phyloP scores from a whole-genome alignment of 2,888 invertebrate species.

The Yponomeuta sedellus region DNA sequence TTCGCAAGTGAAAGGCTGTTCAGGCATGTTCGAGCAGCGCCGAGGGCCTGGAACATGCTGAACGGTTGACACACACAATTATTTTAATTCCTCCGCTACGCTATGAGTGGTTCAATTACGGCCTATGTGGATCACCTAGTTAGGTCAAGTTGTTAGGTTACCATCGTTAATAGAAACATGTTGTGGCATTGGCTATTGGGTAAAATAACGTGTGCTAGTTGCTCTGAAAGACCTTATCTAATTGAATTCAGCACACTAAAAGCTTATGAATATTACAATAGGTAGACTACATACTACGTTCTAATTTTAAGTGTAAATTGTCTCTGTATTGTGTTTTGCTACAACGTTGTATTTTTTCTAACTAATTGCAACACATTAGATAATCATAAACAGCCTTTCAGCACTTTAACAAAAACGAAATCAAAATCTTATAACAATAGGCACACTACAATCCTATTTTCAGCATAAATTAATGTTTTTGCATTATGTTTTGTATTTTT shows the following conservation, averaged over 20 bases:
- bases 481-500: conserved; percentile 23
- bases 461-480: conserved; percentile 34
- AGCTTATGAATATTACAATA: conserved; percentile 38
- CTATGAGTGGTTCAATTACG: conserved; percentile 16
- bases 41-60: conserved; percentile 20
- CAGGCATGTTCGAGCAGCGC: conserved; percentile 20
- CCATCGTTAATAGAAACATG: neutral
- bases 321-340: conserved; percentile 24
- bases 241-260: conserved; percentile 28
- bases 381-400: too few species aligned
- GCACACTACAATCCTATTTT: conserved; percentile 15
- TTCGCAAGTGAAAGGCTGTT: conserved; percentile 43
- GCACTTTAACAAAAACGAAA: too few species aligned
- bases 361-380: conserved; percentile 17
- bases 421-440: neutral
- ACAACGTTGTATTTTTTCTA: conserved; percentile 22
- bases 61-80: conserved; percentile 22
- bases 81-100: conserved; percentile 6
- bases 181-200: neutral
- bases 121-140: conserved; percentile 14
- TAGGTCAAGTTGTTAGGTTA: neutral
- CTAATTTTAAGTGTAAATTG: conserved; percentile 35
- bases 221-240: neutral
- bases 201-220: neutral
- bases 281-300: conserved; percentile 20